Base-by-base conservation (phyloP, 2,113 vertebrate species). In the Xyrauchen texanus region DNA sequence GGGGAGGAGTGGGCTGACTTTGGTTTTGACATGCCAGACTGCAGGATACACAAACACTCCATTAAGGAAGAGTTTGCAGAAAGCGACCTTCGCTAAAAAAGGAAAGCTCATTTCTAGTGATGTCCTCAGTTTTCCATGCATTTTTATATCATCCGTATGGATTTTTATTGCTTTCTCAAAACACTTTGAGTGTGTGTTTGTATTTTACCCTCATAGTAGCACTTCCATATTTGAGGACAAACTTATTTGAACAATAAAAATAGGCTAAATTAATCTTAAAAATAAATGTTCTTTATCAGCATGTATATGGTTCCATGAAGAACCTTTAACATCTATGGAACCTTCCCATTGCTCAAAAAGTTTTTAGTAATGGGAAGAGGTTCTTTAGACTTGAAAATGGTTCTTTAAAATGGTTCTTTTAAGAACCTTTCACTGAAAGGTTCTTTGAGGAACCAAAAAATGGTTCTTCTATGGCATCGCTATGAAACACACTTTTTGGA, bases 1-100 rank as follows among this genome's bases (percentile, higher is more conserved):
- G 84, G 90, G 0, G 97, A 99, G 1, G 97, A 99, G 34, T 99
- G 98, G 98, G 92, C 95, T 0, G 98, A 99, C 92, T 98, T 99
- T n/a, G 98, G 98, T 62, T 99, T 99, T 4, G 98, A 99, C 90
- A 94, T 99, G 85, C 98, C 98, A 0, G 98, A 99, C 92, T 98
- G 98, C 91, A 98, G 96, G 47, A 87, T 89, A 15, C 88, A 88
- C 4, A 95, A 90, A 82, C 96, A 96, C 88, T 93, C 95, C 85
- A 98, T 99, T 82, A 99, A 99, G 82, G 96, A 99, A 86, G 98
- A 99, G 78, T 95, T 97, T 84, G 92, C 95, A 0, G 97, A 99
- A 82, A 93, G 91, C 0, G 95, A 96, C 73, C 85, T 97, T 87
- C 95, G 94, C 91, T 99, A 91, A 95, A 47, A 47, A 55, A 58